Conservation (phyloP, 2,888 invertebrate species). For the Meandrusa payeni region DNA sequence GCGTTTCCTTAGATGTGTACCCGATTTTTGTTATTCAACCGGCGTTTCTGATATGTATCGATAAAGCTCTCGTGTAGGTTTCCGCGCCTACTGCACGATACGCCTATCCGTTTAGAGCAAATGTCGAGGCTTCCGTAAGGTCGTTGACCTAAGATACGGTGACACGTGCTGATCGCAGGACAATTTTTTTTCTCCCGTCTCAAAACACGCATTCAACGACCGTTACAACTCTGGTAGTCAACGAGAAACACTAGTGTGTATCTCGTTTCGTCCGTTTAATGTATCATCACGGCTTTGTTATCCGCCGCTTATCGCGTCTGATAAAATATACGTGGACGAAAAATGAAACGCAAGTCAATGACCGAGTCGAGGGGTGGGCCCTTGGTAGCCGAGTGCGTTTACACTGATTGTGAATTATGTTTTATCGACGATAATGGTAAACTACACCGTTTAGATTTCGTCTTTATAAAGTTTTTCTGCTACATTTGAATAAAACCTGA, state of each 20-base stretch:
- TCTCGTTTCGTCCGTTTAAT: too few relatives aligned
- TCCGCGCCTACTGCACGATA: constrained; percentile 21
- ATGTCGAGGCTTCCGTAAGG: constrained; percentile 31
- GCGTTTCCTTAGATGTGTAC: neutral
- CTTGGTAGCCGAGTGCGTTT: constrained; percentile 21
- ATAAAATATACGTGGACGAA: constrained; percentile 15
- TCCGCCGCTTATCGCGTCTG: constrained; percentile 7
- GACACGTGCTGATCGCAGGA: constrained; percentile 1
- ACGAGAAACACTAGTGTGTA: too few relatives aligned
- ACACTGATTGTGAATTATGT: constrained; percentile 16
- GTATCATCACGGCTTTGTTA: neutral
- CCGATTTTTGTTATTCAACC: constrained; percentile 12
- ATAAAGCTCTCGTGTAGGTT: constrained; percentile 15
- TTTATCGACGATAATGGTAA: constrained; percentile 14
- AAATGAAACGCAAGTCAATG: constrained; percentile 34
- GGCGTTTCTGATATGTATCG: constrained; percentile 18
- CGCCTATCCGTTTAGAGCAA: constrained; percentile 28
- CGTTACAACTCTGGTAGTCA: too few relatives aligned
- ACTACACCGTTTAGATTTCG: constrained; percentile 4
- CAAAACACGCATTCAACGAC: neutral
- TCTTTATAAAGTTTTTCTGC: too few relatives aligned
- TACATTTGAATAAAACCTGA: too few relatives aligned
- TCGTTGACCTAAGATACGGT: constrained; percentile 30
- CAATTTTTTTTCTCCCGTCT: constrained; percentile 1
- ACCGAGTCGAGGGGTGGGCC: constrained; percentile 35